Evolutionary conservation across 2,797 vertebrate species (phyloP), one percentile per base, ranked within the genome.

Genomic region (Morus bassanus): DNA sequence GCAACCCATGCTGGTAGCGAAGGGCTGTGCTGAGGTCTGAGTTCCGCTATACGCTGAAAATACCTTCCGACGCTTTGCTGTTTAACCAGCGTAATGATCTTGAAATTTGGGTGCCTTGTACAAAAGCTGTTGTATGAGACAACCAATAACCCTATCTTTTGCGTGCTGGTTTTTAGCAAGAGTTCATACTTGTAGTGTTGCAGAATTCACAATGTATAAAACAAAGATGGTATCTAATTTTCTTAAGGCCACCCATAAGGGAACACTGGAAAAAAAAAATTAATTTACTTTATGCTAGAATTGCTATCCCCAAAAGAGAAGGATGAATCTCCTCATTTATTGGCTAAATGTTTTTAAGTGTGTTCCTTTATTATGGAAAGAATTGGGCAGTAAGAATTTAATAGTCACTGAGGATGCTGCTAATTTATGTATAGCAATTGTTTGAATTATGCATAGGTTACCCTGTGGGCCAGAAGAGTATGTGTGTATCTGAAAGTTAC

Each of bases 1-100:
- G 30, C 17, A 8, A 0, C 0, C 1, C 10, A n/a, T 41, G 53
- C 78, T 4, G 1, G 22, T 6, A n/a, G 7, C 1, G 28, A 72
- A 24, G 27, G 56, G 72, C 79, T 70, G 57, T 0, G 1, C 88
- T 2, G 25, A 70, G 67, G 15, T 45, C 86, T 1, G 9, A 46
- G 23, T 54, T 60, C 63, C 68, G 30, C 39, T 4, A 5, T 9
- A 21, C 0, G 0, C 45, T 53, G 37, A 18, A 87, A 83, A 22
- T 23, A 12, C 0, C 68, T 39, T 23, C 82, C 18, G 15, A 31
- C 43, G 41, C 17, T 72, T 65, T 70, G 48, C 60, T 46, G 24
- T 14, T 31, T 48, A 43, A 77, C n/a, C 31, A 37, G 18, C 2
- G 0, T 2, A 12, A 31, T 11, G 51, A 50, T 59, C 70, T 79